phyloP scores from a whole-genome alignment of 2,888 invertebrate genomes.

The Parnassius mnemosyne region DNA sequence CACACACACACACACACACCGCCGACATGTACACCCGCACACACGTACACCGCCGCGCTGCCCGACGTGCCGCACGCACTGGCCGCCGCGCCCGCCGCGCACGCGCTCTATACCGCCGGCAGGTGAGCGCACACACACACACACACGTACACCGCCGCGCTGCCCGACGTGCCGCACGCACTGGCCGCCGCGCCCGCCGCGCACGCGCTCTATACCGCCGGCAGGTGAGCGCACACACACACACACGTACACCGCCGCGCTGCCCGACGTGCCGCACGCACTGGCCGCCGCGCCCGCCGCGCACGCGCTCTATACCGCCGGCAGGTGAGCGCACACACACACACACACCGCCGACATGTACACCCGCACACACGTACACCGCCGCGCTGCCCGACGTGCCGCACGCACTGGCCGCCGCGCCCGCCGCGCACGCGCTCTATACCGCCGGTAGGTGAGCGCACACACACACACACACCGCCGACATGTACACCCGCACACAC shows the following conservation, averaged over 20 bases:
- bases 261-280: constrained; percentile 82
- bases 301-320: constrained; percentile 8
- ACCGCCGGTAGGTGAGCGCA: no score
- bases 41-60: constrained; percentile 60
- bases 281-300: constrained; percentile 74
- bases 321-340: no score
- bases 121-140: no score
- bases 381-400: constrained; percentile 79
- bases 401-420: constrained; percentile 82
- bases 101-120: constrained; percentile 6
- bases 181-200: constrained; percentile 74
- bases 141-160: no score
- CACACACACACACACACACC: no score
- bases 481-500: no score
- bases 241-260: no score
- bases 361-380: constrained; percentile 40
- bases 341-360: no score
- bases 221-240: no score
- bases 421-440: constrained; percentile 13
- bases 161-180: constrained; percentile 82
- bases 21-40: no score
- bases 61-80: constrained; percentile 83
- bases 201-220: constrained; percentile 8
- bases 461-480: no score
- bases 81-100: constrained; percentile 67